Base-by-base conservation (phyloP, 2,797 vertebrate species). In the Micrastur ruficollis region DNA sequence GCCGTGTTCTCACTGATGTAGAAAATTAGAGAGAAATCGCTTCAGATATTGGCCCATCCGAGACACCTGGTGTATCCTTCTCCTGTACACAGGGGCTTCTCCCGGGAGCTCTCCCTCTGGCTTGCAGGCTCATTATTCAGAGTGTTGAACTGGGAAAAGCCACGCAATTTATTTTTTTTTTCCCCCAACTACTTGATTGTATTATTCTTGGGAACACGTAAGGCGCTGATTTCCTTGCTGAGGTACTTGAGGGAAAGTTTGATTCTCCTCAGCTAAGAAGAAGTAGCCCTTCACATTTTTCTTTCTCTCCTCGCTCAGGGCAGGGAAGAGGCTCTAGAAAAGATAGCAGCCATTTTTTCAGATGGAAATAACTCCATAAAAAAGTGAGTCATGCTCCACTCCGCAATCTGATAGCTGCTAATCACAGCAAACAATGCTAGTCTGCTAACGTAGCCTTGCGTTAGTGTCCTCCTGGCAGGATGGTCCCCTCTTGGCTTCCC, bases 11-110 rank as follows among this genome's bases (percentile, higher is more conserved):
- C 95, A 95, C 66, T 96, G 96, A 92, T 83, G 97, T 86, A 97
- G 98, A 97, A 98, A 98, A 98, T 97, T 79, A 95, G 96, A 97
- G 88, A 6, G 56, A 81, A 70, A 91, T 73, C 1, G 2, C 72
- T 94, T 40, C 96, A 93, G 97, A 95, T 56, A 86, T 0, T 1
- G 14, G 83, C 72, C 90, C 78, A 12, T 63, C 83, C 8, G 40
- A 97, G 90, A 72, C 74, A 80, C 76, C 87, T 71, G 90, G 47
- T 65, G 76, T 81, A 95, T 88, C 93, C 86, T 47, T 91, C 90
- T 95, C 81, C 86, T 2, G 18, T 0, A 46, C 14, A 5, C 68
- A 49, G 73, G 47, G 8, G 1, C 22, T 44, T 81, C 90, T 73
- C 80, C 31, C 0, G 10, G 82, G 86, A 94, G 74, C 52, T 46